phyloP scores from a whole-genome alignment of 2,888 invertebrate species.

The Punctoribates punctum region DNA sequence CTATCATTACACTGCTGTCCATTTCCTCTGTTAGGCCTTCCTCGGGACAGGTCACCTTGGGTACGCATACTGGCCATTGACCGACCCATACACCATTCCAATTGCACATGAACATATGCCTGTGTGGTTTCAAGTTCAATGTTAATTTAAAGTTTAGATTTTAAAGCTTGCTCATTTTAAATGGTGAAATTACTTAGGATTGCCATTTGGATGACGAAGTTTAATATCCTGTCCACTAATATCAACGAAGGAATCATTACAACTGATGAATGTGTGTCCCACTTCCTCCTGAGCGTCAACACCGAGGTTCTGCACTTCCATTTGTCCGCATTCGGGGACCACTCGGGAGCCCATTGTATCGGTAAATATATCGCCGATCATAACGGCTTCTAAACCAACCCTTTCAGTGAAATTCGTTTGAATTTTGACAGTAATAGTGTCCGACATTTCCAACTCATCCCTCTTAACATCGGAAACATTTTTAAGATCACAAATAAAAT shows the following conservation, averaged over 20 bases:
- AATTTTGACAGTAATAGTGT: not conserved
- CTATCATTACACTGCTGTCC: slow-evolving; percentile 9
- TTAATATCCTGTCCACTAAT: not conserved
- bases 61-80: slow-evolving; percentile 32
- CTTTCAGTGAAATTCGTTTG: not conserved
- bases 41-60: slow-evolving; percentile 1
- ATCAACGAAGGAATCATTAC: not conserved
- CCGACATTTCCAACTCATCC: not conserved
- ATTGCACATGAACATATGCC: slow-evolving; percentile 29
- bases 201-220: not conserved
- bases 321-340: not conserved
- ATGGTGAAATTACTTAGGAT: not conserved
- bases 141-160: too few relatives aligned
- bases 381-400: not conserved
- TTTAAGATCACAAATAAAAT: slow-evolving; percentile 3
- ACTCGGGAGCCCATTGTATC: not conserved
- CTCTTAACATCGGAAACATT: not conserved
- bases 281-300: not conserved
- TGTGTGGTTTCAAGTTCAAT: not conserved
- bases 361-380: not conserved
- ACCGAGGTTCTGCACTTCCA: not conserved
- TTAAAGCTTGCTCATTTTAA: too few relatives aligned
- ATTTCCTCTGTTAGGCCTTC: not conserved
- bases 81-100: slow-evolving; percentile 35
- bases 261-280: not conserved